A percentile compares a stretch with the other conserved stretches of the same genome.
Evolutionary conservation across 2,888 invertebrate species (phyloP).

Genomic region (Merodon equestris): DNA sequence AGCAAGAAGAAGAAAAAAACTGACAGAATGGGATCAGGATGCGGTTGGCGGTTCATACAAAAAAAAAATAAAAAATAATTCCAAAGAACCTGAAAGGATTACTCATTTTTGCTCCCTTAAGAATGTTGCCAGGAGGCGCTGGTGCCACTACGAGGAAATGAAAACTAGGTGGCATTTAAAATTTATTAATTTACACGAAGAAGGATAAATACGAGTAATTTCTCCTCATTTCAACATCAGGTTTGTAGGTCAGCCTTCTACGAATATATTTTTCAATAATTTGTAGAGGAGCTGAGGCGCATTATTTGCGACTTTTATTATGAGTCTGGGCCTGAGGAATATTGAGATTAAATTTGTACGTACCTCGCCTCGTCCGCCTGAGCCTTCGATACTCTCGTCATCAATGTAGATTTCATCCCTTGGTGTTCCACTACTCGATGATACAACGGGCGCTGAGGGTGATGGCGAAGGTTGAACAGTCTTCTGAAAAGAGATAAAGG

Average conservation of each 20-base stretch:
- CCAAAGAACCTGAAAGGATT: conserved; percentile 8
- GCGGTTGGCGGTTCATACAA: conserved; percentile 40
- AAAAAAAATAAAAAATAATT: conserved; percentile 9
- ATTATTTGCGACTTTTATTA: too few species aligned
- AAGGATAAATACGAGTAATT: conserved; percentile 30
- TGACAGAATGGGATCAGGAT: conserved; percentile 67
- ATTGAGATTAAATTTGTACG: conserved; percentile 74
- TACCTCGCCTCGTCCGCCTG: conserved; percentile 84
- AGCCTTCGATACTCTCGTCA: conserved; percentile 87
- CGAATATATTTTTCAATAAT: too few species aligned
- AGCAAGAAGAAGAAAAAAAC: conserved; percentile 9
- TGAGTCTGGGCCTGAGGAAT: neutral
- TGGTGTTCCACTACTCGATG: conserved; percentile 71
- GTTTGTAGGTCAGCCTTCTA: too few species aligned
- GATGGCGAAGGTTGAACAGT: conserved; percentile 74
- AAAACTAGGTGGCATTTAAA: conserved; percentile 54
- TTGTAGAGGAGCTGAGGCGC: neutral
- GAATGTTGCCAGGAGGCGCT: neutral
- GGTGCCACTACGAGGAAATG: neutral
- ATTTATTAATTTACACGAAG: conserved; percentile 58
- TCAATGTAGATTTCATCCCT: conserved; percentile 85
- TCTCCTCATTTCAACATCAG: conserved; percentile 22
- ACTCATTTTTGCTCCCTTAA: conserved; percentile 11
- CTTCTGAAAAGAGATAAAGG: conserved; percentile 73
- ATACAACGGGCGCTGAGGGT: conserved; percentile 70